phyloP scores from a whole-genome alignment of 2,888 invertebrate species.

The Phaonia tiefii region DNA sequence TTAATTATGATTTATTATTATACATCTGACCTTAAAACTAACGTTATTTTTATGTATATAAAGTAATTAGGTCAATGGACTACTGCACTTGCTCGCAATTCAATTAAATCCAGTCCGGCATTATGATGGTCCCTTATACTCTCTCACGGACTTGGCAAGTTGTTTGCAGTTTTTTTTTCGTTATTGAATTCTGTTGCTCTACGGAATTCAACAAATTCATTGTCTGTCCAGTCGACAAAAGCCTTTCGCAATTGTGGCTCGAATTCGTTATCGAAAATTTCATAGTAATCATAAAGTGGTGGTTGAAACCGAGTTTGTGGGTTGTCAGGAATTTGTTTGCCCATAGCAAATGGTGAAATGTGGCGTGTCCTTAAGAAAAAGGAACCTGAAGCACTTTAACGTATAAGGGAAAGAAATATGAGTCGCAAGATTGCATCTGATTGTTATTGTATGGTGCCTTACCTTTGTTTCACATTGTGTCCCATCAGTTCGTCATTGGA shows the following conservation, averaged over 20 bases:
- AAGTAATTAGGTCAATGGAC: not conserved
- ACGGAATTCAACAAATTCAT: slow-evolving; percentile 59
- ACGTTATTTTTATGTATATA: not conserved
- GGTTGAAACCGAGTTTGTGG: not conserved
- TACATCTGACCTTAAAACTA: not conserved
- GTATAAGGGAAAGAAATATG: slow-evolving; percentile 37
- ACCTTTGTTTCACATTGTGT: slow-evolving; percentile 81
- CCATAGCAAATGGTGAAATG: slow-evolving; percentile 71
- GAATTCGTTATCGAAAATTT: slow-evolving; percentile 66
- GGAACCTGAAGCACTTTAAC: slow-evolving; percentile 81
- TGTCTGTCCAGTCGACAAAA: slow-evolving; percentile 64
- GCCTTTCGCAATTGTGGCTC: slow-evolving; percentile 71
- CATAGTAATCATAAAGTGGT: slow-evolving; percentile 61
- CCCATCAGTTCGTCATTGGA: slow-evolving; percentile 81
- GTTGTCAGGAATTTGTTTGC: slow-evolving; percentile 39
- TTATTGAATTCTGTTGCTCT: no score
- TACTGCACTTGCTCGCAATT: no score
- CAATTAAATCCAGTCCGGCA: not conserved
- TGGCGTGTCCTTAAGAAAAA: slow-evolving; percentile 80
- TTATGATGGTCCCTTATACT: not conserved
- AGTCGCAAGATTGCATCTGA: not conserved
- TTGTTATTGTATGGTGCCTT: slow-evolving; percentile 68
- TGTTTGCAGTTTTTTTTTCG: no score
- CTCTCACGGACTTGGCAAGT: no score
- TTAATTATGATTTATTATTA: slow-evolving; percentile 38